Conservation (phyloP, 2,113 vertebrate species). For the Pollimyrus isidori region DNA sequence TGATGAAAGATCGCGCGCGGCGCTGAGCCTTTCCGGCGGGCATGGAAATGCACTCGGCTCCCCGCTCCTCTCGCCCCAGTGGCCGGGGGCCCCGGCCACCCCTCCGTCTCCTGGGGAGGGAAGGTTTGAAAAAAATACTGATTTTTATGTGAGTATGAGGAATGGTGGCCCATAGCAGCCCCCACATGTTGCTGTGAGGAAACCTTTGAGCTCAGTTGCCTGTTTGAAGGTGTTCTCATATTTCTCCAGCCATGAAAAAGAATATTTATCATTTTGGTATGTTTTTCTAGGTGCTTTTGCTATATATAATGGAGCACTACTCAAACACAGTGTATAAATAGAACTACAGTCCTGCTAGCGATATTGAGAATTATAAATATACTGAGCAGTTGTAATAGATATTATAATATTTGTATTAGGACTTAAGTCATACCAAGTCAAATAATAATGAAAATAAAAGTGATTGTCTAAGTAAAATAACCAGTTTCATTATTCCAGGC, state of each 20-base stretch:
- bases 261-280: conserved; percentile 19
- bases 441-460: background rate
- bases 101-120: conserved; percentile 9
- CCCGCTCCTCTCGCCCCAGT: background rate
- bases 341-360: background rate
- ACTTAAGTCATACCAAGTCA: background rate
- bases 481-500: background rate
- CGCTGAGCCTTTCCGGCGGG: background rate
- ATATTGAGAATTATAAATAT: background rate
- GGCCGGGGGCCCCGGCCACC: background rate
- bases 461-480: background rate
- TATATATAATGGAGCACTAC: background rate
- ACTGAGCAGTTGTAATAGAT: background rate
- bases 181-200: background rate
- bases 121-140: conserved; percentile 17
- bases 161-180: conserved; percentile 27
- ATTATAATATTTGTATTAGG: background rate
- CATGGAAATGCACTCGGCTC: conserved; percentile 3
- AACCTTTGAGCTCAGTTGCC: conserved; percentile 25
- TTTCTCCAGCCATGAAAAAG: background rate
- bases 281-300: background rate
- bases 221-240: conserved; percentile 11
- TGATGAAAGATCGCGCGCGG: background rate
- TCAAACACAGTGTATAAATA: background rate
- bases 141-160: conserved; percentile 30